Percentiles rank a stretch among this genome's conserved stretches.
Evolutionary conservation across 2,888 invertebrate species (phyloP).

Genomic region (Pantelozetes paolii): DNA sequence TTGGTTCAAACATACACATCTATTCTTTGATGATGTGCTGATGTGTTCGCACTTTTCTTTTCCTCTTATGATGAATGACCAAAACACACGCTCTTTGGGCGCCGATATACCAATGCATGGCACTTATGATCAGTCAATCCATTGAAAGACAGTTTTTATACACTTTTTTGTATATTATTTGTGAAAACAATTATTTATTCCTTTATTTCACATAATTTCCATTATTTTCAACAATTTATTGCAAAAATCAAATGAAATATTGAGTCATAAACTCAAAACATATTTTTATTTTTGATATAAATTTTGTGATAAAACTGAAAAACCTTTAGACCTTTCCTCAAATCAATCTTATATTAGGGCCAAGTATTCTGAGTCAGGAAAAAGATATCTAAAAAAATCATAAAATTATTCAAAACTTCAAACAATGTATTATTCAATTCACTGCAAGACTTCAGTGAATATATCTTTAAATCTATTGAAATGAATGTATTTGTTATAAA

Average conservation of each 20-base stretch:
- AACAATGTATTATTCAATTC: background rate
- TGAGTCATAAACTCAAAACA: too few species aligned
- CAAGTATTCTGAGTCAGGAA: too few species aligned
- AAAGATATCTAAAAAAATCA: background rate
- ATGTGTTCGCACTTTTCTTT: constrained; percentile 25
- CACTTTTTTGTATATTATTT: background rate
- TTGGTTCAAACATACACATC: background rate
- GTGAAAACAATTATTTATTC: too few species aligned
- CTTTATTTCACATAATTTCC: too few species aligned
- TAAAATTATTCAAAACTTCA: background rate
- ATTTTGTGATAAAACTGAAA: too few species aligned
- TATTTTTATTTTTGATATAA: too few species aligned
- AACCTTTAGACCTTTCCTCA: too few species aligned
- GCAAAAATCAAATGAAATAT: too few species aligned
- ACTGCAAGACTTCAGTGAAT: background rate
- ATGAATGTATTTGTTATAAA: background rate
- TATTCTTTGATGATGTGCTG: constrained; percentile 29
- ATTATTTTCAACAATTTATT: too few species aligned
- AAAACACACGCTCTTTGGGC: constrained; percentile 34
- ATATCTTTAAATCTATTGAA: background rate
- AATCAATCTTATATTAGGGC: too few species aligned
- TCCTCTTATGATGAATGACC: constrained; percentile 27
- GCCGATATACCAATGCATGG: background rate
- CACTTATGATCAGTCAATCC: constrained; percentile 3
- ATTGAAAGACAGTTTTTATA: constrained; percentile 1